These are phyloP conservation scores for Malurus leucopterus DNA, from an alignment of 2,797 vertebrate species.

Conservation along the genomic window DNA sequence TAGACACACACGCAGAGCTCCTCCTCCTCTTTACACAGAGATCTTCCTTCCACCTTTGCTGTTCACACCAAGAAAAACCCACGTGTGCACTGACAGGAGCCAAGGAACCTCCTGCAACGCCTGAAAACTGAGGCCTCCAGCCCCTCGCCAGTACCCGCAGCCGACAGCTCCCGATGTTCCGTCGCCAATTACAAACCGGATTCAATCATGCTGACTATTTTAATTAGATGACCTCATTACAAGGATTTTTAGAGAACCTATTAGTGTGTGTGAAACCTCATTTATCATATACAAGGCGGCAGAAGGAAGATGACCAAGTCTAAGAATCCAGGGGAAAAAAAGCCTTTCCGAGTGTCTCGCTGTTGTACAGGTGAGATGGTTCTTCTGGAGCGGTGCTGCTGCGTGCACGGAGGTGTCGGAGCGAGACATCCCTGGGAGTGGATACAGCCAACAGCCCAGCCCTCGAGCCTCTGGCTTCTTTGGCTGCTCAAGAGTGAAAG, in stretches of 20 bases:
- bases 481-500: slow-evolving; percentile 47
- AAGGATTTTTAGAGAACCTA: slow-evolving; percentile 25
- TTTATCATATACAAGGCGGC: slow-evolving; percentile 10
- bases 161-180: background rate
- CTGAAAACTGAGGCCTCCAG: background rate
- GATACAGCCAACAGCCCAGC: background rate
- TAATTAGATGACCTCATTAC: slow-evolving; percentile 31
- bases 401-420: background rate
- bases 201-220: slow-evolving; percentile 5
- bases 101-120: background rate
- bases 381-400: background rate
- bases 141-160: background rate
- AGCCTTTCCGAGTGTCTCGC: background rate
- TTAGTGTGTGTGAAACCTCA: slow-evolving; percentile 10
- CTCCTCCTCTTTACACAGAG: background rate
- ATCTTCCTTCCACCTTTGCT: background rate
- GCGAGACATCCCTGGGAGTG: slow-evolving; percentile 13
- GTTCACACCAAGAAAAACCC: background rate
- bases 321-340: background rate
- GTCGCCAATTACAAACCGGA: accelerated
- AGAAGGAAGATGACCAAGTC: slow-evolving; percentile 34
- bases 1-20: background rate
- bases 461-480: slow-evolving; percentile 51
- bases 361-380: background rate
- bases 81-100: background rate